These are phyloP conservation scores for Catocala fraxini DNA, from an alignment of 2,888 invertebrate species.

Conservation along the genomic window DNA sequence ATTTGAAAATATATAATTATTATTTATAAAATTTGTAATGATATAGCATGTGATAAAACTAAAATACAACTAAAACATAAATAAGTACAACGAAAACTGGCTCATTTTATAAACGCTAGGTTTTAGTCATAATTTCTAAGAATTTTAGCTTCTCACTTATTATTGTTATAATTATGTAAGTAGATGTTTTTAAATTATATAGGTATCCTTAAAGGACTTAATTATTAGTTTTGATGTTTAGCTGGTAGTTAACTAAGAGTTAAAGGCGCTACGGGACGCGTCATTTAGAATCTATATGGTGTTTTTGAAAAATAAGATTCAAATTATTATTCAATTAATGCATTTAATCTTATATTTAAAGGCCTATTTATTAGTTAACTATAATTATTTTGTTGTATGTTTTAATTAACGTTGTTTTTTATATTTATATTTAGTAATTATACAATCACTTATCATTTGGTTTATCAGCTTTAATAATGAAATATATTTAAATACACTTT, in stretches of 20 bases:
- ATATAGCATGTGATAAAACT: no score
- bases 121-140: constrained; percentile 37
- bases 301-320: constrained; percentile 55
- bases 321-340: constrained; percentile 44
- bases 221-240: constrained; percentile 41
- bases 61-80: background rate
- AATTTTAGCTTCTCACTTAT: constrained; percentile 26
- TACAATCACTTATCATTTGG: constrained; percentile 38
- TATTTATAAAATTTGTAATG: no score
- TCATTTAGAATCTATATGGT: constrained; percentile 68
- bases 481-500: constrained; percentile 20
- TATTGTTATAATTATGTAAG: constrained; percentile 20
- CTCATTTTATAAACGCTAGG: constrained; percentile 14
- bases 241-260: constrained; percentile 32
- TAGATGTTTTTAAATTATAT: constrained; percentile 37
- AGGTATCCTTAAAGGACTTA: constrained; percentile 67
- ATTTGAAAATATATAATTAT: no score
- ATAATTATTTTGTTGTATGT: constrained; percentile 18
- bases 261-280: constrained; percentile 68
- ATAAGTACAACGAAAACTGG: constrained; percentile 27
- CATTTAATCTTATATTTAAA: constrained; percentile 48
- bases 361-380: constrained; percentile 30
- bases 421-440: constrained; percentile 20
- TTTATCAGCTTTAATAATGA: constrained; percentile 51
- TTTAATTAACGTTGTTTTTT: constrained; percentile 28